Conservation (phyloP, 2,888 invertebrate genomes). For the Zeuzera pyrina region DNA sequence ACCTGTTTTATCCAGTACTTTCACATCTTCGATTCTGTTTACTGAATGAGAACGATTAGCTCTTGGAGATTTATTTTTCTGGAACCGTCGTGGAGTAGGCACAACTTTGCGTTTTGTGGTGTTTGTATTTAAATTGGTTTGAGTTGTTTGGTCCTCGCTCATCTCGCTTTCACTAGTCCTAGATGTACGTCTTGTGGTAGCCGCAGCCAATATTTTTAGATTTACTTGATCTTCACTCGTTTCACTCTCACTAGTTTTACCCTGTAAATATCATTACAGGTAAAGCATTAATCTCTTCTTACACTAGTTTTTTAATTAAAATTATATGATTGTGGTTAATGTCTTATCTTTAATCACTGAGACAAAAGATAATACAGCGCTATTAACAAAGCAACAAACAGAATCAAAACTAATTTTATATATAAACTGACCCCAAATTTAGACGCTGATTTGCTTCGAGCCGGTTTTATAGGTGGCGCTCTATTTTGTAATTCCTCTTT, state of each 20-base stretch:
- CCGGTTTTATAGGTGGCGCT: conserved; percentile 61
- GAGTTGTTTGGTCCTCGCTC: conserved; percentile 62
- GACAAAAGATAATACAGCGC: conserved; percentile 49
- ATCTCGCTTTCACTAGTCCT: conserved; percentile 74
- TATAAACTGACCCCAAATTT: conserved; percentile 68
- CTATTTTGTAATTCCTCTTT: conserved; percentile 45
- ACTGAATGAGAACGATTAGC: conserved; percentile 73
- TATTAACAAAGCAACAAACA: conserved; percentile 56
- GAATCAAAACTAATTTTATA: conserved; percentile 47
- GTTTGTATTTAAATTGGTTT: conserved; percentile 32
- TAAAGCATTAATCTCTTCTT: conserved; percentile 35
- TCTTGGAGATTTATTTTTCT: conserved; percentile 56
- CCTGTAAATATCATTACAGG: conserved; percentile 63
- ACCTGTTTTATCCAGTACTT: conserved; percentile 44
- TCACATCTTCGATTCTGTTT: conserved; percentile 53
- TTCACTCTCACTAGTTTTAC: conserved; percentile 72
- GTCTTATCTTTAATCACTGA: conserved; percentile 32
- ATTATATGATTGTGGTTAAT: too few species aligned
- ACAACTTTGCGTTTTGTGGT: conserved; percentile 46
- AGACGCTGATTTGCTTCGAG: conserved; percentile 63
- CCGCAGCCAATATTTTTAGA: conserved; percentile 33
- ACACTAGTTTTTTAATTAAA: conserved; percentile 2
- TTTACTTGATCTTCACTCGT: conserved; percentile 66
- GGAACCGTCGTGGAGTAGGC: conserved; percentile 55
- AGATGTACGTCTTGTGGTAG: conserved; percentile 46